Conservation (phyloP, 2,888 invertebrate species). For the Tipula lateralis region DNA sequence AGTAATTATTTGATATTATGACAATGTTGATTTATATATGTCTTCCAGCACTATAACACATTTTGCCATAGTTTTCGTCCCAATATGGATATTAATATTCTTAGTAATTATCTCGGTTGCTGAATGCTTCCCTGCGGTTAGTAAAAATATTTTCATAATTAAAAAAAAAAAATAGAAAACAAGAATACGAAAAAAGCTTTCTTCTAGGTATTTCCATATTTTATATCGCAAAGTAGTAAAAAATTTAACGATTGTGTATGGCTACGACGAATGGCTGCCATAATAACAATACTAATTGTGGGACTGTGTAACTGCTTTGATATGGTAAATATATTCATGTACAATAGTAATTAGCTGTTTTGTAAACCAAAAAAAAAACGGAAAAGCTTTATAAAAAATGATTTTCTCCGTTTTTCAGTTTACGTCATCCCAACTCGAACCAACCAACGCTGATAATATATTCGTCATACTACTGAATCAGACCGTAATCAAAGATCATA, state of each 20-base stretch:
- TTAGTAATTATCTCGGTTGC: slow-evolving; percentile 47
- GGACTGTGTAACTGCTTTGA: slow-evolving; percentile 57
- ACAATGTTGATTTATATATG: not conserved
- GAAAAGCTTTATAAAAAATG: not conserved
- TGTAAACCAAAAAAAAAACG: not conserved
- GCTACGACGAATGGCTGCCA: slow-evolving; percentile 54
- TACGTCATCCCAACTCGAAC: not conserved
- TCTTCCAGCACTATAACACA: slow-evolving; percentile 42
- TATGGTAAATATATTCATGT: too few relatives aligned
- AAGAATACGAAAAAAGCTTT: not conserved
- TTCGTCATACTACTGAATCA: not conserved
- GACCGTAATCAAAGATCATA: not conserved
- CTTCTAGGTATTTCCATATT: slow-evolving; percentile 41
- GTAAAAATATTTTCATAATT: slow-evolving; percentile 29
- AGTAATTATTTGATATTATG: not conserved
- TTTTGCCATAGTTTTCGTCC: slow-evolving; percentile 43
- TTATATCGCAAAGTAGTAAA: slow-evolving; percentile 53
- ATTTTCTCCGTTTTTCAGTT: not conserved
- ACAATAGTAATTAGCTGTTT: slow-evolving; percentile 31
- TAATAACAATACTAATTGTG: slow-evolving; percentile 55
- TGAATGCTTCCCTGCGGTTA: slow-evolving; percentile 45
- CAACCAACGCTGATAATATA: not conserved
- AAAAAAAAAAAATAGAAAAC: not conserved
- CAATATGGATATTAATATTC: slow-evolving; percentile 43
- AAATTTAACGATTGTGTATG: slow-evolving; percentile 55